Base-by-base conservation (phyloP, 2,888 invertebrate species). In the Drosophila ustulata region DNA sequence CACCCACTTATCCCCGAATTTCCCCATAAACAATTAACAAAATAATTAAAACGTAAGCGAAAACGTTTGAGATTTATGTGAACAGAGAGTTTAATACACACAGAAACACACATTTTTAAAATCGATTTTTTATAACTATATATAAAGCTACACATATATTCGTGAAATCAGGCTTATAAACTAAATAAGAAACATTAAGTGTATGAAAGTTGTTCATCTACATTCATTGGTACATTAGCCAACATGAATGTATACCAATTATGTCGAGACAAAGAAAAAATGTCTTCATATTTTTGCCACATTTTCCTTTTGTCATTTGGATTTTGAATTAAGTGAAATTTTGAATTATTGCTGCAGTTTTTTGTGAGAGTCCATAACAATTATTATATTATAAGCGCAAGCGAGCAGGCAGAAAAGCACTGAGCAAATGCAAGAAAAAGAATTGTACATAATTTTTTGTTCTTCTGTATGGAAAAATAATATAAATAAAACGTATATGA, bases 401-500 rank as follows among this genome's bases (percentile, higher is more conserved):
- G 45, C 28, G 26, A 53, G 34, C 49, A 67, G 59, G 52, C 49
- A 51, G 53, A 37, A 50, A 43, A 30, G 55, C 37, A 37, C 51
- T 64, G 53, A 66, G 39, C 23, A 50, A 73, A 59, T 26, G 66
- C 79, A 32, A 45, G 32, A 52, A 32, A 58, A 47, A 66, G 23
- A 43, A 74, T 61, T 84, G 83, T 84, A 84, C 71, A 84, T 89
- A 84, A 69, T 62, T 72, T 82, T 82, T 88, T 84, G 82, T 84
- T 89, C 89, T 83, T 80, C 78, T 87, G 51, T 89, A 83, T 78
- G 84, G 49, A 83, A 73, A 73, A 83, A 71, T 71, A 77, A 66
- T 70, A 78, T 61, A 68, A 80, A 88, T 88, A 80, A 86, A 83
- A 83, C 83, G 89, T 88, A 70, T 88, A 88, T 77, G 76, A 75